These are phyloP conservation scores for Drosophila pallidifrons DNA, from an alignment of 1,140 invertebrate genomes.

Conservation along the genomic window DNA sequence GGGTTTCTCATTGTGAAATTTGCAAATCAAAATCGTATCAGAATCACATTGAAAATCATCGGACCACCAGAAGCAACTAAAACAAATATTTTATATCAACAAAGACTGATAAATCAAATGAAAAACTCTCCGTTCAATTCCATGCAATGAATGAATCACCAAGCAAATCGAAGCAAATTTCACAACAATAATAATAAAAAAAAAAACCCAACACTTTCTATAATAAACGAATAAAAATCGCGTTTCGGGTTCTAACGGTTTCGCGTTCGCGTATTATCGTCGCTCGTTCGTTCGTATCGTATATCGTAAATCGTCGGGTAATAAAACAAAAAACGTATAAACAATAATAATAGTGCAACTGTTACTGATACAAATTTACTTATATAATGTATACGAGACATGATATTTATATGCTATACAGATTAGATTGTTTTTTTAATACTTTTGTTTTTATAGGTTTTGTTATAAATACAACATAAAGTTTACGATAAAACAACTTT, in stretches of 20 bases:
- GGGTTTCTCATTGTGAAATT: conserved; percentile 54
- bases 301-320: conserved; percentile 62
- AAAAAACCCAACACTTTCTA: conserved; percentile 53
- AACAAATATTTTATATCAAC: conserved; percentile 64
- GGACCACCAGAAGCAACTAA: conserved; percentile 26
- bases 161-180: conserved; percentile 39
- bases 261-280: conserved; percentile 84
- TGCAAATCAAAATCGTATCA: conserved; percentile 20
- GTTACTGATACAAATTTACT: conserved; percentile 78
- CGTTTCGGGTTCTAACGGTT: conserved; percentile 82
- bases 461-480: conserved; percentile 32
- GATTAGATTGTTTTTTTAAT: conserved; percentile 55
- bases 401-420: conserved; percentile 73
- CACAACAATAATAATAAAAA: conserved; percentile 14
- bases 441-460: conserved; percentile 15
- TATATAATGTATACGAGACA: conserved; percentile 60
- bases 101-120: conserved; percentile 59
- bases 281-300: conserved; percentile 77
- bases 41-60: conserved; percentile 11
- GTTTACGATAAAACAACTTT: conserved; percentile 14
- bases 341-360: conserved; percentile 73
- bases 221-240: conserved; percentile 50
- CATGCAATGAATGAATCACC: conserved; percentile 45
- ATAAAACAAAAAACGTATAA: conserved; percentile 54
- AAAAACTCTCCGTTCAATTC: conserved; percentile 45